Conservation (phyloP, 1,140 invertebrate species). For the Lordiphosa mommai region DNA sequence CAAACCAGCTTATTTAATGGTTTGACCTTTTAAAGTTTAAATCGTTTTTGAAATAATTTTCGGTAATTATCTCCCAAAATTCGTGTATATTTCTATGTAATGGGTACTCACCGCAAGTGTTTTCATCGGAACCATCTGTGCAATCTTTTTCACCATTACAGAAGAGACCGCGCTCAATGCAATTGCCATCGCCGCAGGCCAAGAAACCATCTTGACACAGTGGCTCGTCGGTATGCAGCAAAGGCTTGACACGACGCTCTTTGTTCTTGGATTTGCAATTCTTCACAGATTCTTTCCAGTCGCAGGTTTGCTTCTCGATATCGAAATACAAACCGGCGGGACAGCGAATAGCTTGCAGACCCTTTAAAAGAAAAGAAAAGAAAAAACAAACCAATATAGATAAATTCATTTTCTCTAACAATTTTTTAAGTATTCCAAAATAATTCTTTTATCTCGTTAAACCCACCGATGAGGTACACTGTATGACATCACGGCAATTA, state of each 20-base stretch:
- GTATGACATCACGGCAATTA: constrained; percentile 96
- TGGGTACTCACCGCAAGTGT: constrained; percentile 90
- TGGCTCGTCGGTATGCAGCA: constrained; percentile 94
- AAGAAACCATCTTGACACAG: constrained; percentile 92
- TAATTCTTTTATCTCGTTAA: not conserved
- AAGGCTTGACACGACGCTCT: constrained; percentile 92
- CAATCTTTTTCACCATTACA: constrained; percentile 97
- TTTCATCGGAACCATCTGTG: constrained; percentile 93
- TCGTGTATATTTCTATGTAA: too few species aligned
- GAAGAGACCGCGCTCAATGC: constrained; percentile 94
- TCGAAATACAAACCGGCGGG: constrained; percentile 96
- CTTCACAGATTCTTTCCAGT: constrained; percentile 96
- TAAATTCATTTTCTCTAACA: constrained; percentile 78
- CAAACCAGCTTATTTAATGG: too few species aligned
- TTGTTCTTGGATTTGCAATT: constrained; percentile 96
- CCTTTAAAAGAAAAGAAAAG: constrained; percentile 81
- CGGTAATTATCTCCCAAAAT: too few species aligned
- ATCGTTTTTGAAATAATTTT: not conserved
- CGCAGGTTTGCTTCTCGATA: constrained; percentile 97
- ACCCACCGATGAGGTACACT: constrained; percentile 94
- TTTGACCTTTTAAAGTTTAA: not conserved
- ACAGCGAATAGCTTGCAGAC: constrained; percentile 94
- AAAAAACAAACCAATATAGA: not conserved
- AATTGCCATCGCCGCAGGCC: constrained; percentile 92
- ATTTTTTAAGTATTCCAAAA: too few species aligned